phyloP scores from a whole-genome alignment of 2,888 invertebrate species.

The Lysandra coridon region DNA sequence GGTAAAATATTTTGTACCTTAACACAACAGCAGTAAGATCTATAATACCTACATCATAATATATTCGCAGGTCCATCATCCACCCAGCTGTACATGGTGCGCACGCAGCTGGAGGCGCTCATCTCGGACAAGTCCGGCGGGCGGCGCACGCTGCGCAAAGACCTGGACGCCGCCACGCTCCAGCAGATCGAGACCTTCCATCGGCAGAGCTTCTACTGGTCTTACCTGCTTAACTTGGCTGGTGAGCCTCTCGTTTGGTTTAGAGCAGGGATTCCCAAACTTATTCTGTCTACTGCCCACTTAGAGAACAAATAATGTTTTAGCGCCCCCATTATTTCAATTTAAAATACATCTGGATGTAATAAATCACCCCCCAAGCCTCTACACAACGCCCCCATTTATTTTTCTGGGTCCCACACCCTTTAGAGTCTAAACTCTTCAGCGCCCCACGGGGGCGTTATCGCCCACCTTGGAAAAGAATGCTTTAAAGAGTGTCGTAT shows the following conservation, averaged over 20 bases:
- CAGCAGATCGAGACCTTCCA: constrained; percentile 97
- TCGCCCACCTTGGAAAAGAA: too few species aligned
- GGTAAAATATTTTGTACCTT: too few species aligned
- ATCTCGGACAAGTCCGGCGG: constrained; percentile 99
- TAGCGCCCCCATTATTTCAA: too few species aligned
- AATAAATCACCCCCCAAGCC: too few species aligned
- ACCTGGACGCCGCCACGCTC: constrained; percentile 96
- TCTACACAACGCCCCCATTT: neutral
- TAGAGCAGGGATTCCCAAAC: neutral
- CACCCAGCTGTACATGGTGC: constrained; percentile 98
- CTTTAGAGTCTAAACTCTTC: too few species aligned
- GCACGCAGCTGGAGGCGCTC: constrained; percentile 98
- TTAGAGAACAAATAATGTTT: too few species aligned
- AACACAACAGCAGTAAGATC: too few species aligned
- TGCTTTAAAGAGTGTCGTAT: too few species aligned
- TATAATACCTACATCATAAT: neutral
- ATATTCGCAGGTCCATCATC: constrained; percentile 87
- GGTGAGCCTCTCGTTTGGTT: constrained; percentile 73
- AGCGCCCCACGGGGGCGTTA: too few species aligned
- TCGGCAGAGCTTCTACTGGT: constrained; percentile 98
- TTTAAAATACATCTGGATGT: too few species aligned
- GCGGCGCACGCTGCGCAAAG: constrained; percentile 95
- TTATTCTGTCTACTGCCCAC: too few species aligned
- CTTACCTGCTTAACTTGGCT: constrained; percentile 94
- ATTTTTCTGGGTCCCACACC: too few species aligned